Percentiles rank a stretch among this genome's conserved stretches.
phyloP scores from a whole-genome alignment of 2,888 invertebrate species.

The Aspidiotus rigidus region DNA sequence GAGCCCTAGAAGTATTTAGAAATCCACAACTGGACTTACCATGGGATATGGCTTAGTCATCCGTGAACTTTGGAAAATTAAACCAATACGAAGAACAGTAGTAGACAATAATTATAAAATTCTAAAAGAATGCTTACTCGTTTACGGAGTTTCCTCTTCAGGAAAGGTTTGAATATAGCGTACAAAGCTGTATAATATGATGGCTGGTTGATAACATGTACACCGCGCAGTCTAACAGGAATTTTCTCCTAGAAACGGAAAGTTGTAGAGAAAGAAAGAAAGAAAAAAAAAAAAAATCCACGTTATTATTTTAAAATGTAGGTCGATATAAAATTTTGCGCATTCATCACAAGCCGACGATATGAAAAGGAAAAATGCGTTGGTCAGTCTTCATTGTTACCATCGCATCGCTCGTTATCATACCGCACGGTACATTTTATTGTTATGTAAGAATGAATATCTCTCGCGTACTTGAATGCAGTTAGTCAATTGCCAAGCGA shows the following conservation, averaged over 20 bases:
- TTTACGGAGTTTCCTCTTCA: constrained; percentile 40
- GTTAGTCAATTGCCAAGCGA: constrained; percentile 39
- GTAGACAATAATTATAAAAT: too few relatives aligned
- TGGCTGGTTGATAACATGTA: constrained; percentile 40
- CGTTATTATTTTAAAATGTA: too few relatives aligned
- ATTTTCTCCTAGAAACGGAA: constrained; percentile 42
- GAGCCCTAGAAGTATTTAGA: too few relatives aligned
- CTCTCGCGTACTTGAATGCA: constrained; percentile 37
- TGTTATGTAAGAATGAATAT: neutral
- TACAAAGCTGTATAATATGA: constrained; percentile 39
- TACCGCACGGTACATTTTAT: neutral
- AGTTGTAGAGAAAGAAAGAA: neutral
- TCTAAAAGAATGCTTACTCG: constrained; percentile 38
- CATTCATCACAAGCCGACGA: too few relatives aligned
- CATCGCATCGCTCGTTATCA: neutral
- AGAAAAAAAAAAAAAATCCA: neutral
- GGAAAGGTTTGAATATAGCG: constrained; percentile 41
- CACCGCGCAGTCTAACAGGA: constrained; percentile 38
- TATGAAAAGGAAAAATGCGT: neutral
- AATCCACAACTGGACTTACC: too few relatives aligned
- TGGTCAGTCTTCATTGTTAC: neutral
- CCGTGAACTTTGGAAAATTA: too few relatives aligned
- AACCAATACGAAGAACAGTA: too few relatives aligned
- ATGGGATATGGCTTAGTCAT: too few relatives aligned
- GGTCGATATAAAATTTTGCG: too few relatives aligned